Evolutionary conservation across 2,888 invertebrate species (phyloP).

Genomic region (Dicyrtoma fusca): DNA sequence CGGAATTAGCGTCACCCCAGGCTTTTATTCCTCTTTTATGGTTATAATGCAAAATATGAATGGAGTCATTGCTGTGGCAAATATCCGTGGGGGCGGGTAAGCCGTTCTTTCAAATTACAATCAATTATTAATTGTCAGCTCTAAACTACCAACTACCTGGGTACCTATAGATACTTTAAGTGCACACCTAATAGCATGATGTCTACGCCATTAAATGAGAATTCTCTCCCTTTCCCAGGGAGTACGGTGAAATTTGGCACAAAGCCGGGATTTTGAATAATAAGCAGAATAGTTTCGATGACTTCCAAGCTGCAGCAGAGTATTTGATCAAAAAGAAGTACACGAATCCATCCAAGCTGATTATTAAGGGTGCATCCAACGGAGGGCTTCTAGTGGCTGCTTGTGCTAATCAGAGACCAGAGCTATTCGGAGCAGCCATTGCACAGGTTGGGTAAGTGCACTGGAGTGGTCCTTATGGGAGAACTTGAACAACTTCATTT

Average conservation of each 20-base stretch:
- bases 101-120: conserved; percentile 1
- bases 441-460: conserved; percentile 85
- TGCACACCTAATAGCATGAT: no score
- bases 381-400: conserved; percentile 62
- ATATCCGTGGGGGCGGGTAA: conserved; percentile 88
- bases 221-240: conserved; percentile 6
- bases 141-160: no score
- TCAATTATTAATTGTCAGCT: background rate
- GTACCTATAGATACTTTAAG: no score
- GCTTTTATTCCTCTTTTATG: conserved; percentile 76
- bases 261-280: conserved; percentile 7
- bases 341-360: background rate
- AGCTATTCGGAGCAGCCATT: conserved; percentile 88
- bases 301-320: conserved; percentile 14
- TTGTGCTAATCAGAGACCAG: conserved; percentile 93
- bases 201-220: no score
- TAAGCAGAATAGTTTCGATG: conserved; percentile 20
- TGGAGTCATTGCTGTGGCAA: conserved; percentile 88
- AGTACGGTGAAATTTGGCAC: conserved; percentile 23
- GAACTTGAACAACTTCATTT: no score
- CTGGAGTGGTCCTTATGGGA: no score
- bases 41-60: conserved; percentile 78
- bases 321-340: conserved; percentile 1
- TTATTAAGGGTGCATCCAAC: background rate
- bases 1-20: conserved; percentile 85